Evolutionary conservation across 2,113 vertebrate genomes (phyloP), one percentile per base, ranked within the genome.

Genomic region (Suricata suricatta): DNA sequence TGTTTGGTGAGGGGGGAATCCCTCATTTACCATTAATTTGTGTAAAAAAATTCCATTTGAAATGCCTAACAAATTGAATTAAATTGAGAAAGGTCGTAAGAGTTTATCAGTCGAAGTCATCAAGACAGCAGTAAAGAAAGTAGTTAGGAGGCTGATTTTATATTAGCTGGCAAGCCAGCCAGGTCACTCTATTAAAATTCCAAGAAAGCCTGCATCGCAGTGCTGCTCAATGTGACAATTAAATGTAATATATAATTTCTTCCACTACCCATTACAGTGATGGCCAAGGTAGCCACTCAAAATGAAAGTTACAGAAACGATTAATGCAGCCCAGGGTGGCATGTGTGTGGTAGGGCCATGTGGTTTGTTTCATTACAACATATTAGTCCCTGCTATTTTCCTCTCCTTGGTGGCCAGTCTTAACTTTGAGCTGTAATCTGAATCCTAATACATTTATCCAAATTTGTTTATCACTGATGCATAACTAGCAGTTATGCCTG

Each of bases 61-160:
- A 97, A 93, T 92, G 86, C 79, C 74, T 90, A 97, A 92, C 90
- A 98, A 97, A 97, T 95, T 97, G 91, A 95, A 98, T 97, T 97
- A 97, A 95, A 95, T 94, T 93, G 88, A 50, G 60, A 94, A 97
- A 93, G 95, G 27, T 96, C 33, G 2, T 72, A 82, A 4, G 33
- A 3, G 72, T 98, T 98, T 76, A 88, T 83, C 93, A 71, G 12
- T 33, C 96, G 38, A 93, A 68, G 76, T 80, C 68, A 7, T 77
- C 92, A 97, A 95, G n/a, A 82, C 1, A 0, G 0, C 35, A 93
- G 77, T 85, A 95, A 95, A 96, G 66, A 97, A 87, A 25, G 31
- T 77, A 88, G 57, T 97, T 90, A 97, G 91, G 90, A 86, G 74
- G 31, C 27, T 94, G 92, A 63, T 96, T 96, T 92, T 96, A 52